Conservation (phyloP, 2,113 vertebrate species). For the Pseudorectes ferrugineus region DNA sequence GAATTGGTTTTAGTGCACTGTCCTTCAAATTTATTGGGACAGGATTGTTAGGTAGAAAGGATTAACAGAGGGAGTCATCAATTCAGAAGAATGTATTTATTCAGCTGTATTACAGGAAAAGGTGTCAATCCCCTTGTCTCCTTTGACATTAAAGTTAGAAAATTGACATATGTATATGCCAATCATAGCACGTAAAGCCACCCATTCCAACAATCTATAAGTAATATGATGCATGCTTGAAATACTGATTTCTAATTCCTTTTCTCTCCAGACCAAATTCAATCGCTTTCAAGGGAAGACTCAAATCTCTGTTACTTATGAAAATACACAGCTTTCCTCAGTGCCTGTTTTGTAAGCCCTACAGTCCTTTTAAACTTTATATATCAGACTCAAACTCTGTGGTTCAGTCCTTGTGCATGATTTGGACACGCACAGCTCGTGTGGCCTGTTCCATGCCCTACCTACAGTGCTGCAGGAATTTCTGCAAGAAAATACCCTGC, state of each 20-base stretch:
- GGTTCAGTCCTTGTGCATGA: neutral
- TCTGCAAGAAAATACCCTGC: neutral
- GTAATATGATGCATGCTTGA: neutral
- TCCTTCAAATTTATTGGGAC: neutral
- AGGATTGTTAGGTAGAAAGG: neutral
- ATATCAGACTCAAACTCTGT: neutral
- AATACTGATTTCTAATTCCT: neutral
- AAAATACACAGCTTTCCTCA: neutral
- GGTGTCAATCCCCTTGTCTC: neutral
- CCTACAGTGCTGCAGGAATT: neutral
- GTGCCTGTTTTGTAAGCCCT: neutral
- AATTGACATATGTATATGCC: neutral
- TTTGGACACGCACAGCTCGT: fast-evolving
- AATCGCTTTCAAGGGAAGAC: neutral
- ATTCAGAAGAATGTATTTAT: neutral
- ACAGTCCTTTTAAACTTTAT: neutral
- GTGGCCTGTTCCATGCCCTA: neutral
- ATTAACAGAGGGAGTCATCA: neutral
- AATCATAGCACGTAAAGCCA: neutral
- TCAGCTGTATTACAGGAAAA: neutral
- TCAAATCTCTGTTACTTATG: neutral
- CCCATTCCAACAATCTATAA: fast-evolving
- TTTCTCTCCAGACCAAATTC: neutral
- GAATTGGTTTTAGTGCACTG: neutral
- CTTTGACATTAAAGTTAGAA: neutral